Base-by-base conservation (phyloP, 2,113 vertebrate genomes). In the Argyrosomus japonicus region DNA sequence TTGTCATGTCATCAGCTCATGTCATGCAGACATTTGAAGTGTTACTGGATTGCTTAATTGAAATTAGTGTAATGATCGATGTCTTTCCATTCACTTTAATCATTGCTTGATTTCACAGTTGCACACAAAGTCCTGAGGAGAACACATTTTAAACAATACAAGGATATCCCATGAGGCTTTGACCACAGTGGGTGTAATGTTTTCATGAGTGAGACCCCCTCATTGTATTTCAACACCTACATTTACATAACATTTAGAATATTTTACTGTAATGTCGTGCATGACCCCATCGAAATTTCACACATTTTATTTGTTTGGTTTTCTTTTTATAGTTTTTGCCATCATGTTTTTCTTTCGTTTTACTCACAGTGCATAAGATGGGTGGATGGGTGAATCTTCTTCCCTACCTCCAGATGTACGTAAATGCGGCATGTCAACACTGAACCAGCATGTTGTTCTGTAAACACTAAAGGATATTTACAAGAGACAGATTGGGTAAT, bases 1-100 rank as follows among this genome's bases (percentile, higher is more conserved):
- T 74, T 68, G 79, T 58, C 54, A 68, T 68, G 62, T 68, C 74
- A 77, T 67, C 68, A 82, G 63, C 62, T 18, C 53, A 21, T 48
- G 18, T 51, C 58, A 58, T 10, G 51, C 68, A 73, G 63, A 74
- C 77, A 58, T n/a, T 57, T 62, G 17, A 69, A 75, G 50, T 75
- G 57, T 45, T 64, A 4, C 40, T 56, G 23, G 32, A 47, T 25
- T 51, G 50, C 29, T 68, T 73, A 58, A 68, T 70, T 62, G 36
- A 79, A 75, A 68, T 75, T 6, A 68, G 32, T 47, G 21, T 50
- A 53, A 67, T 61, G 29, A 71, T 27, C 48, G 8, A 50, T 56
- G 19, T 62, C 54, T 23, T 60, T n/a, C 6, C 4, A 14, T 13
- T 74, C 25, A n/a, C 18, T 71, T 62, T 75, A 29, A 54, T 69